Percentiles rank a stretch among this genome's conserved stretches.
Evolutionary conservation across 1,140 invertebrate genomes (phyloP).

Genomic region (Solenopsis invicta): DNA sequence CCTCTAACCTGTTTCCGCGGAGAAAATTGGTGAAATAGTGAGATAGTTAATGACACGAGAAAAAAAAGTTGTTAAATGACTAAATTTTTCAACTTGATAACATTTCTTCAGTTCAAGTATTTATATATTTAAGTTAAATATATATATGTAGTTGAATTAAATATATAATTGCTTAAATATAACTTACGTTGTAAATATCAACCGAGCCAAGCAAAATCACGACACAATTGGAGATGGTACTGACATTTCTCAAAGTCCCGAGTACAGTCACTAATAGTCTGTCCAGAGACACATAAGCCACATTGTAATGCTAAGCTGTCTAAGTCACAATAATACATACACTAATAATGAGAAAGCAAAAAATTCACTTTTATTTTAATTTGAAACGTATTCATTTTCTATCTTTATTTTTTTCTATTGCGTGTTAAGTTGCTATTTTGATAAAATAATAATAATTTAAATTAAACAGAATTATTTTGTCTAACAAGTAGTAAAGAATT

Average conservation of each 20-base stretch:
- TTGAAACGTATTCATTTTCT: not conserved
- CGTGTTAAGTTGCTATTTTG: not conserved
- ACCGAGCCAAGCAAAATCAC: conserved; percentile 72
- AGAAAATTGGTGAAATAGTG: not conserved
- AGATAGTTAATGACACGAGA: not conserved
- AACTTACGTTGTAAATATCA: conserved; percentile 72
- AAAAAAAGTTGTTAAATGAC: too few relatives aligned
- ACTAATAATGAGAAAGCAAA: not conserved
- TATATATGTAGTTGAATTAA: too few relatives aligned
- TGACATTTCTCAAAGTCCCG: conserved; percentile 55
- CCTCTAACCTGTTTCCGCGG: conserved; percentile 7
- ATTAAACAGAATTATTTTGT: not conserved
- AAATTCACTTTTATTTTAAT: not conserved
- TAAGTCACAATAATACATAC: conserved; percentile 32
- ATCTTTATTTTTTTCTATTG: too few relatives aligned
- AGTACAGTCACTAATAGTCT: conserved; percentile 70
- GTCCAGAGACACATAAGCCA: conserved; percentile 73
- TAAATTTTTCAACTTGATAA: too few relatives aligned
- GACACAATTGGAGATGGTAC: conserved; percentile 67
- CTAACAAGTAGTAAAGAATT: not conserved
- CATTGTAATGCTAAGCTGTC: conserved; percentile 62
- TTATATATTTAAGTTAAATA: too few relatives aligned
- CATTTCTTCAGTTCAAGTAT: too few relatives aligned
- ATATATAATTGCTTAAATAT: too few relatives aligned
- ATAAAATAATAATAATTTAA: not conserved